Evolutionary conservation across 35 echinoderm and acorn worm genomes (phyloP), one percentile per base, ranked within the genome.

Genomic region (Chiridota heheva): DNA sequence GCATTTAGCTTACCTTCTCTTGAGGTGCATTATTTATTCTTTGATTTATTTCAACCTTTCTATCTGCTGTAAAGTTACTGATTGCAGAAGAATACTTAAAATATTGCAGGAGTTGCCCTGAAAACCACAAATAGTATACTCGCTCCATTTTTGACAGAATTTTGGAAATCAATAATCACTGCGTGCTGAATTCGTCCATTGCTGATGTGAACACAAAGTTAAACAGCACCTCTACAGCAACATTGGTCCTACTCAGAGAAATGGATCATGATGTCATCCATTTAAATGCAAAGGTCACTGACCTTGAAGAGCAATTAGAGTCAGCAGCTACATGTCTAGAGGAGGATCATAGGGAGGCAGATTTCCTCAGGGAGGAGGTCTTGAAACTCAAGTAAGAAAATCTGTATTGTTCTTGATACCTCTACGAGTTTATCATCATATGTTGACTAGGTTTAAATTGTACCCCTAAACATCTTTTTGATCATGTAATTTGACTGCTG

Each of bases 101-200:
- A n/a, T n/a, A n/a, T n/a, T n/a, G n/a, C n/a, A n/a, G n/a, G n/a
- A n/a, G n/a, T n/a, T n/a, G n/a, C n/a, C n/a, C n/a, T n/a, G n/a
- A n/a, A n/a, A n/a, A n/a, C 32, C 5, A 20, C 32, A 61, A 7
- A 30, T 15, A 35, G 6, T 18, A 65, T 4, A 29, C 33, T 20
- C n/a, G n/a, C n/a, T n/a, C n/a, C n/a, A n/a, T n/a, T n/a, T 17
- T 28, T 79, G 40, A 28, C 63, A 89, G 91, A 53, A 7, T 95
- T 0, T 20, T 81, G 17, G 91, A 95, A 75, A 76, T 95, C 13
- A 90, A 96, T 40, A 74, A 86, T 53, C 69, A 90, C 56, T 89
- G 72, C 46, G 64, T 82, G 1, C 35, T 81, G 30, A 60, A 27
- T 31, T 73, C 87, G 22, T 47, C 81, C 36, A 67, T 90, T 29